Base-by-base conservation (phyloP, 1,140 invertebrate genomes). In the Drosophila albomicans region DNA sequence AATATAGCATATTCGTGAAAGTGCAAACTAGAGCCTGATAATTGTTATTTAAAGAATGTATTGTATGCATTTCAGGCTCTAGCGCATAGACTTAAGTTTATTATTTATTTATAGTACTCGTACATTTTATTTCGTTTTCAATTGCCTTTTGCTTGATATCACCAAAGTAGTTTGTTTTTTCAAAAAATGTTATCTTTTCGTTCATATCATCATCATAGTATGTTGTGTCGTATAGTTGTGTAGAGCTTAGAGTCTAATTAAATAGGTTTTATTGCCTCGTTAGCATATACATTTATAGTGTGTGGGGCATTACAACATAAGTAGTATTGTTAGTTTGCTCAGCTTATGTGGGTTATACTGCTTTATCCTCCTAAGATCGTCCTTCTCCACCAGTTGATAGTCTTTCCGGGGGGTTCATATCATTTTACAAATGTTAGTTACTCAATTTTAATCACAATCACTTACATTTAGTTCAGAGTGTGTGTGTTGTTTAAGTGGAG, bases 91-190 rank as follows among this genome's bases (percentile, higher is more conserved):
- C 69, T 70, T 87, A 76, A 76, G 15, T 58, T 46, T 65, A 69
- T 52, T 65, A 73, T 80, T 25, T 38, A 38, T 38, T 38, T 75
- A 88, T 88, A 43, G 41, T 85, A 62, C 59, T 70, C 59, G 72
- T 88, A 84, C 54, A 71, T 65, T 80, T 38, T 79, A 84, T 80
- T 88, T 88, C 85, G 80, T 89, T 89, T 89, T 89, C 84, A 88
- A 88, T 88, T 88, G 84, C 84, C 85, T 84, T 88, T 88, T 84
- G 84, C 84, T 87, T 84, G 77, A 88, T 87, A 88, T 88, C 84
- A 88, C 84, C 84, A 88, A 89, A 88, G 66, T 85, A 85, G 86
- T 74, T 88, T 46, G 20, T 76, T 72, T 51, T 71, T 72, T 75
- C 68, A 48, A 78, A 78, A 84, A 84, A 63, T 70, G 52, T 69